These are phyloP conservation scores for Novumbra hubbsi DNA, from an alignment of 2,797 vertebrate species.

Conservation along the genomic window DNA sequence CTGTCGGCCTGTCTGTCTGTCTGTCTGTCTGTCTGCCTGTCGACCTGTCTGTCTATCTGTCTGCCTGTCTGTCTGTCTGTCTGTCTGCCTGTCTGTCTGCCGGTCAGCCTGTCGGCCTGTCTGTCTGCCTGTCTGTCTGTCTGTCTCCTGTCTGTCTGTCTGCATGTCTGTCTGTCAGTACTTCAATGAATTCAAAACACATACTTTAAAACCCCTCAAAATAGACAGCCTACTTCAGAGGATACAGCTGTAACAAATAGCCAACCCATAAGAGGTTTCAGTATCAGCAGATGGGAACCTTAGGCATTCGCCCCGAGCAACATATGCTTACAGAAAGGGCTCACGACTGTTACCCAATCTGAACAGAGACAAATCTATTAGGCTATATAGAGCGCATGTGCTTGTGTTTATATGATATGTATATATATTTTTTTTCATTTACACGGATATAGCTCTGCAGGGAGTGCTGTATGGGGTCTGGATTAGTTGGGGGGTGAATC, in stretches of 20 bases:
- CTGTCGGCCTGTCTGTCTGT: too few species aligned
- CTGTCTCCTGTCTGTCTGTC: conserved; percentile 10
- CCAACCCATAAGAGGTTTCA: conserved; percentile 38
- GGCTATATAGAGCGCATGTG: conserved; percentile 52
- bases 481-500: conserved; percentile 49
- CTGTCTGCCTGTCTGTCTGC: conserved; percentile 15
- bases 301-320: conserved; percentile 20
- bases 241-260: conserved; percentile 48
- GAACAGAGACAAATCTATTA: conserved; percentile 43
- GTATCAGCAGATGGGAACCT: conserved; percentile 34
- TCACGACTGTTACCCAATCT: conserved; percentile 55
- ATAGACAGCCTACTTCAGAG: conserved; percentile 54
- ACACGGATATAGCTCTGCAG: too few species aligned
- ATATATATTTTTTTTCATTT: too few species aligned
- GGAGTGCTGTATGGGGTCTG: conserved; percentile 41
- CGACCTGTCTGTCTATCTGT: too few species aligned
- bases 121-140: conserved; percentile 16
- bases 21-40: conserved; percentile 26
- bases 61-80: conserved; percentile 26
- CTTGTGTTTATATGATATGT: conserved; percentile 24
- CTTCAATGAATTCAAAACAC: conserved; percentile 42
- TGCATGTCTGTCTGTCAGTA: conserved; percentile 28
- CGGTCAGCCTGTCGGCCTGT: conserved; percentile 15
- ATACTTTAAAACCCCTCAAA: conserved; percentile 57
- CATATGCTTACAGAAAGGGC: conserved; percentile 31